Percentiles rank a stretch among this genome's conserved stretches.
phyloP scores from a whole-genome alignment of 1,140 invertebrate species.

The Ceratosolen fusciceps region DNA sequence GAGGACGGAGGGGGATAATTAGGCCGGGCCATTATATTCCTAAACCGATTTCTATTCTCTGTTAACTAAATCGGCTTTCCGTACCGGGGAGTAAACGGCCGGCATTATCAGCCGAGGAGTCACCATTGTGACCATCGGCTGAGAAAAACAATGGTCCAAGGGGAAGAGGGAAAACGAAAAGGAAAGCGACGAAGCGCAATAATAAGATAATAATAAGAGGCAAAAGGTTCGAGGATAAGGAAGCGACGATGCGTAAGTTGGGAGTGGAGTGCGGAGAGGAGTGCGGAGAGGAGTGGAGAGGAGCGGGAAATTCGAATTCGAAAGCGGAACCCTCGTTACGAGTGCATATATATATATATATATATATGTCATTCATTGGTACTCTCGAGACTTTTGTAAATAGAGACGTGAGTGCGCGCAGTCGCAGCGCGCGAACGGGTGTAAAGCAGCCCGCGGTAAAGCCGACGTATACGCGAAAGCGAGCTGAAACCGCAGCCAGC shows the following conservation, averaged over 20 bases:
- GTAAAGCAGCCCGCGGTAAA: background rate
- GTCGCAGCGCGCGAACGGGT: background rate
- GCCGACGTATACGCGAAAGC: background rate
- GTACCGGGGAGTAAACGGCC: no score
- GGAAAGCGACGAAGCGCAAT: background rate
- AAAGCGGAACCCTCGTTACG: background rate
- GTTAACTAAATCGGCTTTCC: conserved; percentile 13
- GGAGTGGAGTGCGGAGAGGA: background rate
- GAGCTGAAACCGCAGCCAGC: background rate
- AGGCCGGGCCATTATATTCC: background rate
- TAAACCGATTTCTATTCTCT: conserved; percentile 1
- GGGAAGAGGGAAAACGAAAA: background rate
- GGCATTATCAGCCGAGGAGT: conserved; percentile 12
- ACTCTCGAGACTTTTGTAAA: conserved; percentile 2
- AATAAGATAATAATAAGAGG: no score
- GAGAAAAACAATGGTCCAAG: background rate
- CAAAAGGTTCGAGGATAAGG: no score
- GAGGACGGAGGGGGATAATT: background rate
- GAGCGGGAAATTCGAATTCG: conserved; percentile 40
- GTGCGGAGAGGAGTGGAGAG: background rate
- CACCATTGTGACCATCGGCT: background rate
- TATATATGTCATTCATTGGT: no score
- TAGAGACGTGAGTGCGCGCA: background rate
- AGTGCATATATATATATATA: conserved; percentile 28
- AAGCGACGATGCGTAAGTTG: background rate